Evolutionary conservation across 2,888 invertebrate species (phyloP).

Genomic region (Drosophila meridionalis): DNA sequence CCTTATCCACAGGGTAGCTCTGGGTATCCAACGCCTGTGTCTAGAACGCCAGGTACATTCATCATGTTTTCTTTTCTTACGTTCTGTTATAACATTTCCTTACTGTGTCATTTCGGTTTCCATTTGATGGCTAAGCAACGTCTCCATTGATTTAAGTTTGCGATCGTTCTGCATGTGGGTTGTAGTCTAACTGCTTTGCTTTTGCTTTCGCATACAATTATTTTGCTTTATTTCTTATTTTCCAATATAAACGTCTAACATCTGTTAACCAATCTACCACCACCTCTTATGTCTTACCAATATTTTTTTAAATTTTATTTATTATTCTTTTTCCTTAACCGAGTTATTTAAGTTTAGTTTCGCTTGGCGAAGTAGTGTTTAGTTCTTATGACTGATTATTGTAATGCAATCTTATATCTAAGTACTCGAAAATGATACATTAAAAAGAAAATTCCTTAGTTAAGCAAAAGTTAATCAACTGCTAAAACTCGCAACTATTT

Average conservation of each 20-base stretch:
- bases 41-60: slow-evolving; percentile 85
- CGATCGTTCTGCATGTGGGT: slow-evolving; percentile 47
- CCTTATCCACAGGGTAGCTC: slow-evolving; percentile 85
- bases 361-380: background rate
- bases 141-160: slow-evolving; percentile 18
- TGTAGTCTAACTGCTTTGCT: slow-evolving; percentile 9
- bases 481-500: background rate
- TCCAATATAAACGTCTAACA: background rate
- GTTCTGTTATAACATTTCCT: slow-evolving; percentile 39
- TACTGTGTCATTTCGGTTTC: slow-evolving; percentile 17
- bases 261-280: background rate
- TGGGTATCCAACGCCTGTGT: slow-evolving; percentile 84
- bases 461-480: background rate
- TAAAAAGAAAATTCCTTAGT: background rate
- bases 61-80: slow-evolving; percentile 61
- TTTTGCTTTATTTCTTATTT: background rate
- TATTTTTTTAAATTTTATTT: background rate
- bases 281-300: background rate
- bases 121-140: slow-evolving; percentile 17
- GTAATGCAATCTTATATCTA: background rate
- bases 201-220: slow-evolving; percentile 10
- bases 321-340: background rate
- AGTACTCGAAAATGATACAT: background rate
- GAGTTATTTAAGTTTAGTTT: background rate
- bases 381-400: background rate